These are phyloP conservation scores for Coenonympha glycerion DNA, from an alignment of 2,888 invertebrate genomes.

Conservation along the genomic window DNA sequence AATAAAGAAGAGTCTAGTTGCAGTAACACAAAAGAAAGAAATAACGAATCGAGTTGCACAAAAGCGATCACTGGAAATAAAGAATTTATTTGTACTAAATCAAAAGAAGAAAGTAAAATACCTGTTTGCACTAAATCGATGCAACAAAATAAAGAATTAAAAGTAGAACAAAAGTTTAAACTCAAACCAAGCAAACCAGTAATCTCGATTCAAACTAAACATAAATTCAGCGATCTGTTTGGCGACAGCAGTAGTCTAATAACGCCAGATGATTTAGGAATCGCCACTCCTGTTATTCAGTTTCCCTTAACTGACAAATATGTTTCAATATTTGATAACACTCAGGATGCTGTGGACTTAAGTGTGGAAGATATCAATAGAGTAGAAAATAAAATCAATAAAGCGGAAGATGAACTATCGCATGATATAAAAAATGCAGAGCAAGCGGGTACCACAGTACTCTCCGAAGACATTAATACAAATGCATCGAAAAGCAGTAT, in stretches of 20 bases:
- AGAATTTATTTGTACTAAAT: too few species aligned
- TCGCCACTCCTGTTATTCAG: slow-evolving; percentile 31
- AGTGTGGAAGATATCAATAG: slow-evolving; percentile 28
- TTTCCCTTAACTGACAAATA: slow-evolving; percentile 32
- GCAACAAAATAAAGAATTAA: too few species aligned
- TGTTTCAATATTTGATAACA: slow-evolving; percentile 51
- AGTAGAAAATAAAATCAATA: neutral
- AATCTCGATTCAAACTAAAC: slow-evolving; percentile 24
- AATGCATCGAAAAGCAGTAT: neutral
- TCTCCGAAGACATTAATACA: neutral
- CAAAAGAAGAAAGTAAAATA: slow-evolving; percentile 28
- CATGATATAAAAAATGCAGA: too few species aligned
- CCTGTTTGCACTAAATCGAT: too few species aligned
- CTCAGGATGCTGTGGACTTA: slow-evolving; percentile 51
- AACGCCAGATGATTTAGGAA: slow-evolving; percentile 61
- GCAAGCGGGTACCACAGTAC: neutral
- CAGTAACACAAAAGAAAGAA: slow-evolving; percentile 30
- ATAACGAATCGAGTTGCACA: slow-evolving; percentile 23
- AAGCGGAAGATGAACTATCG: neutral
- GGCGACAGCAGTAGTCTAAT: slow-evolving; percentile 65
- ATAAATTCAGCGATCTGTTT: slow-evolving; percentile 57
- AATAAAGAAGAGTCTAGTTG: slow-evolving; percentile 24
- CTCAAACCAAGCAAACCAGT: neutral
- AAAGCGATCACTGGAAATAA: slow-evolving; percentile 31
- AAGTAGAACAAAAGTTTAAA: neutral